Evolutionary conservation across 2,113 vertebrate genomes (phyloP).

Genomic region (Ornithorhynchus anatinus): DNA sequence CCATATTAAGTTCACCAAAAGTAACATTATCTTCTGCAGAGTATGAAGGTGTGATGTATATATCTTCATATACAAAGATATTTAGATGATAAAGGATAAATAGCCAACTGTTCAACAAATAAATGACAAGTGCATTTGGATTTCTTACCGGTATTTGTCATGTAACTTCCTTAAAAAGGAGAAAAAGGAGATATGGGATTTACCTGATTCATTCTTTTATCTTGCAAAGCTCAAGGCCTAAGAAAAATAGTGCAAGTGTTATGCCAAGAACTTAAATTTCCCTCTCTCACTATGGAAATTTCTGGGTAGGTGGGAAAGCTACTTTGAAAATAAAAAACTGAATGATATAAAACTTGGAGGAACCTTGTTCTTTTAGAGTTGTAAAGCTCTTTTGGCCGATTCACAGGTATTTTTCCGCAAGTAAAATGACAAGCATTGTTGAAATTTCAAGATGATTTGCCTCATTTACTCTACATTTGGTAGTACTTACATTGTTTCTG

Average conservation of each 20-base stretch:
- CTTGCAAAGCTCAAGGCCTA: neutral
- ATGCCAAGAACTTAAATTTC: neutral
- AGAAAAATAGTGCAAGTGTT: neutral
- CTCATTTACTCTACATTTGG: conserved; percentile 5
- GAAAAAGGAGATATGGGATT: neutral
- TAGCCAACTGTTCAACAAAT: no score
- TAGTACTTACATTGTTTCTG: conserved; percentile 37
- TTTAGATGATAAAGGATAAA: no score
- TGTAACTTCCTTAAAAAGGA: neutral
- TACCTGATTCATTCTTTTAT: neutral
- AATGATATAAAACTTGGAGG: conserved; percentile 13
- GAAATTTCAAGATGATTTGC: conserved; percentile 3
- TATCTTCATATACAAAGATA: no score
- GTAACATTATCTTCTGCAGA: no score
- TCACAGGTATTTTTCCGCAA: conserved; percentile 37
- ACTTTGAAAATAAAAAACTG: neutral
- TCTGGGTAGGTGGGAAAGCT: neutral
- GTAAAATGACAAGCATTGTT: conserved; percentile 42
- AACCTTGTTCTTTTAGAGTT: conserved; percentile 7
- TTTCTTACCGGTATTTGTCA: neutral
- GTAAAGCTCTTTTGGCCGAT: conserved; percentile 10
- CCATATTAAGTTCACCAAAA: no score
- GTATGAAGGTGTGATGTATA: no score
- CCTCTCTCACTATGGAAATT: neutral
- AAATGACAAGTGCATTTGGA: neutral